phyloP scores from a whole-genome alignment of 2,113 vertebrate species.

The Glaucidium brasilianum region DNA sequence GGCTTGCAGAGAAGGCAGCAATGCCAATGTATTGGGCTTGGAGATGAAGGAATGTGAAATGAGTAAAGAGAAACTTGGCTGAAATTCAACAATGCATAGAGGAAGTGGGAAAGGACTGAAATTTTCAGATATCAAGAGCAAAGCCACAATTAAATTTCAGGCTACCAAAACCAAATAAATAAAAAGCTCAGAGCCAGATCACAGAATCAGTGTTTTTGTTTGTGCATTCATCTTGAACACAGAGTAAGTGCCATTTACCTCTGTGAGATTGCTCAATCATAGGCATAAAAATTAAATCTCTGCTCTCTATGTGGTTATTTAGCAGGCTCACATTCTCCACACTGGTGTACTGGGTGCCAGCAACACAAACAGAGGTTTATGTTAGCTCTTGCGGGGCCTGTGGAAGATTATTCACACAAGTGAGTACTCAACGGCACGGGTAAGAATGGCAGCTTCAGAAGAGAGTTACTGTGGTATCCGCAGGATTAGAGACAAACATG shows the following conservation, averaged over 20 bases:
- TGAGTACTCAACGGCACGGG: rapidly evolving
- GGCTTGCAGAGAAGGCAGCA: background rate
- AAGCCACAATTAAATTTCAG: background rate
- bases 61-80: background rate
- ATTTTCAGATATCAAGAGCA: background rate
- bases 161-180: background rate
- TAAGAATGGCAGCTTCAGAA: background rate
- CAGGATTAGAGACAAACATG: background rate
- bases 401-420: background rate
- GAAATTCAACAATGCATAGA: background rate
- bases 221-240: rapidly evolving
- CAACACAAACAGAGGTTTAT: background rate
- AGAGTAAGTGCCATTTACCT: background rate
- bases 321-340: background rate
- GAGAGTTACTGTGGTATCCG: background rate
- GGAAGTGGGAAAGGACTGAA: background rate
- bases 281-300: background rate
- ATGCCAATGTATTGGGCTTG: background rate
- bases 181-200: background rate
- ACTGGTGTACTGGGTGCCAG: background rate
- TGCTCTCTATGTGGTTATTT: background rate
- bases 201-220: background rate
- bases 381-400: background rate
- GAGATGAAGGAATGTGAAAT: background rate
- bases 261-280: background rate